Percentiles rank a stretch among this genome's conserved stretches.
phyloP scores from a whole-genome alignment of 2,888 invertebrate genomes.

The Dicranocentrus wangi region DNA sequence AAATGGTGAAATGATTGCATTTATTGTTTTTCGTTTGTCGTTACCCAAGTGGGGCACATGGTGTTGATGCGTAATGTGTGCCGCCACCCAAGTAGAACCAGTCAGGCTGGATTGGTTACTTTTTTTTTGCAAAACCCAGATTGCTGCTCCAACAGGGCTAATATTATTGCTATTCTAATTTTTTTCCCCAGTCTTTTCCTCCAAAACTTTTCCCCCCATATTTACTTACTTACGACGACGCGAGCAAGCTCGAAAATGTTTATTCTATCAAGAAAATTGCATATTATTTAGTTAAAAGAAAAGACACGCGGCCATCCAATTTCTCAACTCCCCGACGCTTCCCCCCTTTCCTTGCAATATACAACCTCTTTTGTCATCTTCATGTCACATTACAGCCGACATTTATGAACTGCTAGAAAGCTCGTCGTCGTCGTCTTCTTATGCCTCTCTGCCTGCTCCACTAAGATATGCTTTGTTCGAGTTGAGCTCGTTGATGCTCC shows the following conservation, averaged over 20 bases:
- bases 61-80: constrained; percentile 45
- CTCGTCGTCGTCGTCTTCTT: constrained; percentile 11
- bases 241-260: constrained; percentile 6
- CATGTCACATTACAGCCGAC: constrained; percentile 61
- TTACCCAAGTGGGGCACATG: constrained; percentile 19
- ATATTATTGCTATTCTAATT: too few species aligned
- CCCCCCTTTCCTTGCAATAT: constrained; percentile 28
- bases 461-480: too few species aligned
- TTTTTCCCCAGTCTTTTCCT: too few species aligned
- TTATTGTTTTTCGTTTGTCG: constrained; percentile 11
- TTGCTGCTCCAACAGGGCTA: too few species aligned
- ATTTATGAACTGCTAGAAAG: constrained; percentile 63
- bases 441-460: not conserved
- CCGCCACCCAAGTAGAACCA: not conserved
- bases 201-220: too few species aligned
- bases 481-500: too few species aligned
- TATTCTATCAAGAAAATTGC: not conserved
- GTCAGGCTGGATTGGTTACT: too few species aligned
- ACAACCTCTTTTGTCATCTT: constrained; percentile 62
- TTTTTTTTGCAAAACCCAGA: too few species aligned
- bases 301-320: constrained; percentile 31
- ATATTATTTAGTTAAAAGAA: constrained; percentile 25
- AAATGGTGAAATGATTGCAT: constrained; percentile 56
- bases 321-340: constrained; percentile 48
- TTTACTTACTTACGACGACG: too few species aligned